phyloP scores from a whole-genome alignment of 2,113 vertebrate genomes.

The Mormyrus lacerda region DNA sequence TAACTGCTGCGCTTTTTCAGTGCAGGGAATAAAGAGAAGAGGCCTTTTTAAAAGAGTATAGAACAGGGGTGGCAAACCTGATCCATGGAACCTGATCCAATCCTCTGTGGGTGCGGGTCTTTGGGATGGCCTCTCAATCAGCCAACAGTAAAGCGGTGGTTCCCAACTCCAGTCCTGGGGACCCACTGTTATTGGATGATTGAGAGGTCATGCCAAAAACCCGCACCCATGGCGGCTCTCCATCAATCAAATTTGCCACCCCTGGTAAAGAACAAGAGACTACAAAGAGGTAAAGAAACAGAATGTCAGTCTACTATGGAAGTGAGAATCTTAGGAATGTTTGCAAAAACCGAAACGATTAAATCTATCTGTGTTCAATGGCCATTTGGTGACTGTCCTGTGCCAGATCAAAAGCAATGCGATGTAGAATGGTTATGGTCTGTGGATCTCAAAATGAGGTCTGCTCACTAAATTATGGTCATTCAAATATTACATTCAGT shows the following conservation, averaged over 20 bases:
- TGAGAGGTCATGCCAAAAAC: too few species aligned
- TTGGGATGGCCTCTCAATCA: too few species aligned
- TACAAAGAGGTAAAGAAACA: background rate
- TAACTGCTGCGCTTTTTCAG: conserved; percentile 7
- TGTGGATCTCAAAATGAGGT: background rate
- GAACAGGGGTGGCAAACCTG: background rate
- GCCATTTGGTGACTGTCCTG: background rate
- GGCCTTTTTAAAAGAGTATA: background rate
- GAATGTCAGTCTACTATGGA: background rate
- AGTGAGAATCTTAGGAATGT: background rate
- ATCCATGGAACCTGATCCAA: too few species aligned
- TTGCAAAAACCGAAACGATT: background rate
- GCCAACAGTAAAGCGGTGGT: too few species aligned
- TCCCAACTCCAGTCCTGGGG: too few species aligned
- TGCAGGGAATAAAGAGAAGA: background rate
- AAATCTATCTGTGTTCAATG: background rate
- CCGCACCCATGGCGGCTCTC: too few species aligned
- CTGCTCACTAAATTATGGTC: background rate
- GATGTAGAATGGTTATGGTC: background rate
- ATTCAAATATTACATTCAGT: background rate
- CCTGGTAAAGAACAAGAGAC: background rate
- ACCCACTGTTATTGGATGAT: too few species aligned
- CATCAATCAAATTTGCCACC: too few species aligned
- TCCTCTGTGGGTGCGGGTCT: too few species aligned
- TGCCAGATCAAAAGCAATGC: background rate